Base-by-base conservation (phyloP, 2,113 vertebrate genomes). In the Calyptommatus sinebrachiatus region DNA sequence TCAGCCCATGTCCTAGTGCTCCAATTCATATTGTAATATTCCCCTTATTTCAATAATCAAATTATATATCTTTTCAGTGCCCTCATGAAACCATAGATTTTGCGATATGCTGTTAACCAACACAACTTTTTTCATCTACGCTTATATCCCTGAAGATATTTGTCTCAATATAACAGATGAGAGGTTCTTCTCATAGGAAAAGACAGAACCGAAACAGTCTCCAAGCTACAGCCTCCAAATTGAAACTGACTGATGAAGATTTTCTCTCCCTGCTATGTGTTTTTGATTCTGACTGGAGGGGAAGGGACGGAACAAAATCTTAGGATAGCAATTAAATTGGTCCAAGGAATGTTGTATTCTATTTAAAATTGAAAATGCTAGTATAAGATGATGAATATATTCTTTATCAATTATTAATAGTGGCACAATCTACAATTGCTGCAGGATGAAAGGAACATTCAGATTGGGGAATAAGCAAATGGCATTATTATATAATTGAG, bases 171-270 rank as follows among this genome's bases (percentile, higher is more conserved):
- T 46, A 61, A 76, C 60, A 86, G 68, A 73, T 9, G 69, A 84
- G 79, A 83, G 61, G 26, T n/a, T 81, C 80, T 87, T 83, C 76
- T 73, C 78, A 72, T 31, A 57, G 66, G 57, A 71, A 86, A 87
- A 87, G 85, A 66, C 81, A 83, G 73, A 68, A 69, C 67, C 78
- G 78, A 80, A 86, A 61, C 28, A 65, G 77, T 83, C 60, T 24
- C 72, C n/a, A 85, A 84, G 90, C 83, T 28, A 22, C 65, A 91
- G 83, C 50, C 82, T 83, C 85, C 73, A 88, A 85, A 90, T 72
- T 68, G 84, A 84, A 89, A 85, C 66, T 71, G 73, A 83, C 72
- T 85, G 8, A 66, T 83, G 80, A 88, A 83, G 35, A 29, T 50
- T 83, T 31, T 7, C 20, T 46, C 0, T 76, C 65, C 79, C 68